Evolutionary conservation across 1,140 invertebrate genomes (phyloP).

Genomic region (Tigriopus japonicus): DNA sequence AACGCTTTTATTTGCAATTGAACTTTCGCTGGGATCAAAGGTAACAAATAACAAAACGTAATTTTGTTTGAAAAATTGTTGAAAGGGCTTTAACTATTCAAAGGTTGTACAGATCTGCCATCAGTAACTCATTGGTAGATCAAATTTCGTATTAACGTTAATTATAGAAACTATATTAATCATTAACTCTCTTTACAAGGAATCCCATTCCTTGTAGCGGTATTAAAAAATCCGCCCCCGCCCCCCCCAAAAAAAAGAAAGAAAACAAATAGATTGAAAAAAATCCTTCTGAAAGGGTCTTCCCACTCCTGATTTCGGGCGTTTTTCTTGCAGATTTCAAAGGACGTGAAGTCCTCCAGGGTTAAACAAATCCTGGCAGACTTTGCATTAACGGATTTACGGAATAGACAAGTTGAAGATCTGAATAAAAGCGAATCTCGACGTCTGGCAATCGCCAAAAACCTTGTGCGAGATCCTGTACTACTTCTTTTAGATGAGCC

Average conservation of each 20-base stretch:
- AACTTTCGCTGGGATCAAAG: conserved; percentile 35
- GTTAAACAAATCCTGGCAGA: conserved; percentile 67
- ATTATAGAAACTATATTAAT: too few species aligned
- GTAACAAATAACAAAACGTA: too few species aligned
- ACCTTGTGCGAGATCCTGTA: conserved; percentile 75
- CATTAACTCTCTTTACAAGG: not conserved
- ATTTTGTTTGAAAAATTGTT: too few species aligned
- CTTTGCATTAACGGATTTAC: conserved; percentile 63
- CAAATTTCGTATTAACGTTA: too few species aligned
- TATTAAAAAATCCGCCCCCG: too few species aligned
- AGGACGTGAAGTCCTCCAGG: conserved; percentile 39
- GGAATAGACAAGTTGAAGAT: conserved; percentile 53
- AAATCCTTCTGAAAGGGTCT: not conserved
- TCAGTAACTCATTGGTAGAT: too few species aligned
- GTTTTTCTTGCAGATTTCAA: not conserved
- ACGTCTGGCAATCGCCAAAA: conserved; percentile 60
- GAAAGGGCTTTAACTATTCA: too few species aligned
- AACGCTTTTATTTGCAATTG: conserved; percentile 56
- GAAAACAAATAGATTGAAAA: conserved; percentile 15
- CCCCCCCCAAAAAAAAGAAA: too few species aligned
- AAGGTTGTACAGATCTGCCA: too few species aligned
- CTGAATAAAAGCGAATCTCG: conserved; percentile 63
- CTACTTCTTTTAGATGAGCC: conserved; percentile 71
- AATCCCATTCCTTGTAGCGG: too few species aligned
- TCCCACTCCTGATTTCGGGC: too few species aligned